phyloP scores from a whole-genome alignment of 2,797 vertebrate species.

The Cottoperca gobio region DNA sequence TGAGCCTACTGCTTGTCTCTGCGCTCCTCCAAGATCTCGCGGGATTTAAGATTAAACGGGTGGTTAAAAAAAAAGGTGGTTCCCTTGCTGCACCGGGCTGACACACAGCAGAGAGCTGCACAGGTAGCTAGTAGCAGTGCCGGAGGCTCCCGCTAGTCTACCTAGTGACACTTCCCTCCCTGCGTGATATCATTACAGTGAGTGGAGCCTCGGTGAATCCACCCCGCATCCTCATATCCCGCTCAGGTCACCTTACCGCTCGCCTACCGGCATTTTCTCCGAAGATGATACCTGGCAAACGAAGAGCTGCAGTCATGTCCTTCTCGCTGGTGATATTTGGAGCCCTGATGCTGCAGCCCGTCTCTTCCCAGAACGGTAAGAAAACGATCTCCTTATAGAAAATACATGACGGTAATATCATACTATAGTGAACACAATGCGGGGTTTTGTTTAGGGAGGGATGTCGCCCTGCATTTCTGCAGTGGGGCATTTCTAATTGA shows the following conservation, averaged over 20 bases:
- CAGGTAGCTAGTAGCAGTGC: slow-evolving; percentile 65
- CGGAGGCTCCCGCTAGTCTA: slow-evolving; percentile 42
- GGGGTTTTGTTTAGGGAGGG: slow-evolving; percentile 9
- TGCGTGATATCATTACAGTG: slow-evolving; percentile 58
- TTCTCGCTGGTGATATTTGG: slow-evolving; percentile 74
- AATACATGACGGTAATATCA: neutral
- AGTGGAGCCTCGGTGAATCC: slow-evolving; percentile 48
- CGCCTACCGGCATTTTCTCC: slow-evolving; percentile 62
- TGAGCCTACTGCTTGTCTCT: neutral
- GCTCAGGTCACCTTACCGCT: slow-evolving; percentile 63
- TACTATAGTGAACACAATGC: slow-evolving; percentile 36
- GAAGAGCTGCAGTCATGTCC: slow-evolving; percentile 79
- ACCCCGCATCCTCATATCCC: slow-evolving; percentile 29
- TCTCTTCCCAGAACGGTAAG: slow-evolving; percentile 85
- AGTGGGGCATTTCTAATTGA: slow-evolving; percentile 15
- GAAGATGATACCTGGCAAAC: slow-evolving; percentile 75
- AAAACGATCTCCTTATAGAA: slow-evolving; percentile 8
- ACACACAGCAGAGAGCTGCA: slow-evolving; percentile 36
- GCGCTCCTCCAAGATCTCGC: slow-evolving; percentile 67
- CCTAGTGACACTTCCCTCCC: slow-evolving; percentile 61
- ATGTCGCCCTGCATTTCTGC: slow-evolving; percentile 26
- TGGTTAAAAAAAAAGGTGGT: slow-evolving; percentile 52
- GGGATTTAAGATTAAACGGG: slow-evolving; percentile 64
- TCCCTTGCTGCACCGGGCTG: slow-evolving; percentile 58
- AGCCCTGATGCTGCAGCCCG: slow-evolving; percentile 81